Conservation (phyloP, 2,113 vertebrate genomes). For the Paratilapia polleni region DNA sequence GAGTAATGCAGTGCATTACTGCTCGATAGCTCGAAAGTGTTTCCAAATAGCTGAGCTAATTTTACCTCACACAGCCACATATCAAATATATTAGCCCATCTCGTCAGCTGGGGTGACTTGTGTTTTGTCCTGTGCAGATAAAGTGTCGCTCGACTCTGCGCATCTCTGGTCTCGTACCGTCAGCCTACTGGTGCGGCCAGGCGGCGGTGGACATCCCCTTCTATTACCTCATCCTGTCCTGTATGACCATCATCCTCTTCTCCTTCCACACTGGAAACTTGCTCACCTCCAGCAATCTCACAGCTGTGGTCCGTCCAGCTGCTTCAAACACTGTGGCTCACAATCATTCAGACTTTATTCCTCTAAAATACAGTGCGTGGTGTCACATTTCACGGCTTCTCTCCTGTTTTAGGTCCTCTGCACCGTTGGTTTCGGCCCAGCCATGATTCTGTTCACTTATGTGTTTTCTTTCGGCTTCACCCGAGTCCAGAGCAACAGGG, state of each 20-base stretch:
- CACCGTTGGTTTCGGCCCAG: constrained; percentile 88
- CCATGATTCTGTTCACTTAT: constrained; percentile 93
- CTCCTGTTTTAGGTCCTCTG: constrained; percentile 85
- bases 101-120: neutral
- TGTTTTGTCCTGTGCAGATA: constrained; percentile 77
- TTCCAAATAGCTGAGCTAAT: too few relatives aligned
- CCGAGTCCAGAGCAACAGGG: constrained; percentile 91
- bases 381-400: neutral
- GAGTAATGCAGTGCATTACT: too few relatives aligned
- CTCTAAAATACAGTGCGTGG: neutral
- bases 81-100: neutral
- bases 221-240: constrained; percentile 86
- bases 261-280: constrained; percentile 88
- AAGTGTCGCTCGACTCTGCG: constrained; percentile 93
- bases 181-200: constrained; percentile 95
- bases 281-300: constrained; percentile 85
- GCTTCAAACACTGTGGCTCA: neutral
- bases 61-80: accelerated
- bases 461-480: constrained; percentile 90
- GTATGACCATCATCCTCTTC: constrained; percentile 89
- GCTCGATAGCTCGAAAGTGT: too few relatives aligned
- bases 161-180: constrained; percentile 92
- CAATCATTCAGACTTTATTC: neutral
- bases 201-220: constrained; percentile 89
- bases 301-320: constrained; percentile 85